Evolutionary conservation across 1,140 invertebrate genomes (phyloP).

Genomic region (Monochamus saltuarius): DNA sequence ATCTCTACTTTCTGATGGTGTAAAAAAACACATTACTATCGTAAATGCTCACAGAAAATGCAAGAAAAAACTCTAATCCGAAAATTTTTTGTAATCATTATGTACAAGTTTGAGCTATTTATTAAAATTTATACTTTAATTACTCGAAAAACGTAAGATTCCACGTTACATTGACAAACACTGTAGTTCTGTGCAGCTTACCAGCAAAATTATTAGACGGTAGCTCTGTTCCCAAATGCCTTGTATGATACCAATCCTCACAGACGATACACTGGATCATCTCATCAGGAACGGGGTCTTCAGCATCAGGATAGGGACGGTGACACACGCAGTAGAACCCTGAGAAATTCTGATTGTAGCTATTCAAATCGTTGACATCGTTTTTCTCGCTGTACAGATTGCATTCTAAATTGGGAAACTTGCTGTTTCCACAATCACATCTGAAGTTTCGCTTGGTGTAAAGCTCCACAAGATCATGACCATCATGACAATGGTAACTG

Average conservation of each 20-base stretch:
- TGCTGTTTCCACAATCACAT: constrained; percentile 95
- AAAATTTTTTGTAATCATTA: too few species aligned
- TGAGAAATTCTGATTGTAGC: constrained; percentile 94
- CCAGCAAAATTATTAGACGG: constrained; percentile 56
- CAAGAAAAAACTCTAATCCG: neutral
- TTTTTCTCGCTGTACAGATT: constrained; percentile 71
- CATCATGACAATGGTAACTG: constrained; percentile 91
- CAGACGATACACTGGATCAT: constrained; percentile 98
- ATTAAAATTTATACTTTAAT: too few species aligned
- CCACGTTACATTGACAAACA: too few species aligned
- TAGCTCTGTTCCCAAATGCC: constrained; percentile 69
- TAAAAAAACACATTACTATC: neutral
- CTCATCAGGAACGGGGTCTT: constrained; percentile 76
- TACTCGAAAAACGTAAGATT: too few species aligned
- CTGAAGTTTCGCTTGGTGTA: constrained; percentile 97
- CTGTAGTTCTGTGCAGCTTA: too few species aligned
- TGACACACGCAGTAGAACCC: constrained; percentile 91
- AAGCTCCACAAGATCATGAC: constrained; percentile 92
- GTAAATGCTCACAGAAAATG: neutral
- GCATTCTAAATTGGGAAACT: constrained; percentile 71
- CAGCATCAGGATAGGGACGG: constrained; percentile 93
- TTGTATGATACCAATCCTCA: constrained; percentile 96
- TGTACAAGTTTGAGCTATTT: too few species aligned
- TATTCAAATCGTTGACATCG: constrained; percentile 70
- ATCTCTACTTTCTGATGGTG: neutral